A percentile compares a stretch with the other conserved stretches of the same genome.
Conservation (phyloP, 2,113 vertebrate genomes). For the Callaeas wilsoni region DNA sequence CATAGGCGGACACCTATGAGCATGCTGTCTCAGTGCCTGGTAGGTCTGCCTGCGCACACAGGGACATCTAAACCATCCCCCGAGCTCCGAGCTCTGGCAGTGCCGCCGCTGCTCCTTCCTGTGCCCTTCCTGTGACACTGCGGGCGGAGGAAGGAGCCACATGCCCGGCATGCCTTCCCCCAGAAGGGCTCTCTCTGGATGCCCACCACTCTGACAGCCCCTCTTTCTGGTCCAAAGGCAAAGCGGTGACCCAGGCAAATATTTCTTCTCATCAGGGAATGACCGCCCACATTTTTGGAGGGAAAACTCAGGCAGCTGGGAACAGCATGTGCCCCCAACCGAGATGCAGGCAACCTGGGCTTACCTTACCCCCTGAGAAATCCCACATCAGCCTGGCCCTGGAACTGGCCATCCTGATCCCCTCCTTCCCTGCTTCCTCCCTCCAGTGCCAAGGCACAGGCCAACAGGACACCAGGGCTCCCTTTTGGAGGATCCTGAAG, state of each 20-base stretch:
- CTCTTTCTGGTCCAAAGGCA: fast-evolving
- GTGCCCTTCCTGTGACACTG: not conserved
- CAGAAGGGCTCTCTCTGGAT: fast-evolving
- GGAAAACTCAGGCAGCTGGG: not conserved
- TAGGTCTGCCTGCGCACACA: fast-evolving
- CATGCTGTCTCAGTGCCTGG: fast-evolving
- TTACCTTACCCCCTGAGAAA: not conserved
- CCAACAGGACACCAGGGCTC: not conserved
- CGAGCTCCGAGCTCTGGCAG: fast-evolving
- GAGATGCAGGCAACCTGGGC: not conserved
- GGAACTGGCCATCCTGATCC: not conserved
- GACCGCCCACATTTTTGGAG: not conserved
- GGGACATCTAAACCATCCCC: not conserved
- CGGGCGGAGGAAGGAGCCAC: fast-evolving
- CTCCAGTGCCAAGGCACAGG: not conserved
- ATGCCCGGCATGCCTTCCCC: too few relatives aligned
- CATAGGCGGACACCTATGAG: fast-evolving
- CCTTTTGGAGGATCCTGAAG: not conserved
- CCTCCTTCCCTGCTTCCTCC: not conserved
- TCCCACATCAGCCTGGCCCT: not conserved
- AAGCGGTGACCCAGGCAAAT: not conserved
- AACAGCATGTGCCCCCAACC: fast-evolving
- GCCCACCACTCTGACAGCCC: fast-evolving
- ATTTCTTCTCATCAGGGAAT: not conserved
- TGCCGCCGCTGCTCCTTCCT: not conserved